A percentile compares a stretch with the other conserved stretches of the same genome.
Conservation (phyloP, 2,113 vertebrate species). For the Rhinichthys klamathensis region DNA sequence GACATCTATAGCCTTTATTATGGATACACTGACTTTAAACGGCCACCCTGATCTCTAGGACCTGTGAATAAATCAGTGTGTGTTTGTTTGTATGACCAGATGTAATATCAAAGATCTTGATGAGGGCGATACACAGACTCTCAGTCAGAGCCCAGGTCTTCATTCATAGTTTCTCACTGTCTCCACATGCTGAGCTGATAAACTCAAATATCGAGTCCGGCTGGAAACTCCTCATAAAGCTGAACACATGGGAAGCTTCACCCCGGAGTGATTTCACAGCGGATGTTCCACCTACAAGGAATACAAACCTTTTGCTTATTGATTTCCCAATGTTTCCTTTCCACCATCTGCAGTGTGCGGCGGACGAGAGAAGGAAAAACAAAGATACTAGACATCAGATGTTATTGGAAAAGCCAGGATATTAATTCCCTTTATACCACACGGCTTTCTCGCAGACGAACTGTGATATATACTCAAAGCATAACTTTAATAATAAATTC, state of each 20-base stretch:
- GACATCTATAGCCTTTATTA: too few species aligned
- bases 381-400: not conserved
- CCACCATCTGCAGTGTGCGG: not conserved
- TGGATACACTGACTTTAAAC: not conserved
- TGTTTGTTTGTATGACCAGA: not conserved
- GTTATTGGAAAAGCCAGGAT: not conserved
- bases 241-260: constrained; percentile 33
- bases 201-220: constrained; percentile 36
- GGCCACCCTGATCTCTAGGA: too few species aligned
- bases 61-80: not conserved
- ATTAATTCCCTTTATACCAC: not conserved
- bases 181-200: constrained; percentile 57
- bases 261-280: constrained; percentile 1
- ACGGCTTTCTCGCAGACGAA: not conserved
- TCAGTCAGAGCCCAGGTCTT: not conserved
- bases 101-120: not conserved
- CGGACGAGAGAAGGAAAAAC: not conserved
- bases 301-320: constrained; percentile 42
- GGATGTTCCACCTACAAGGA: constrained; percentile 2
- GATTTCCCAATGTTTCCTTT: constrained; percentile 45
- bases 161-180: not conserved
- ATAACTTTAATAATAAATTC: not conserved
- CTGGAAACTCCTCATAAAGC: constrained; percentile 33
- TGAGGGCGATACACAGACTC: not conserved
- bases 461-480: not conserved